phyloP scores from a whole-genome alignment of 2,797 vertebrate species.

The Rhyacichthys aspro region DNA sequence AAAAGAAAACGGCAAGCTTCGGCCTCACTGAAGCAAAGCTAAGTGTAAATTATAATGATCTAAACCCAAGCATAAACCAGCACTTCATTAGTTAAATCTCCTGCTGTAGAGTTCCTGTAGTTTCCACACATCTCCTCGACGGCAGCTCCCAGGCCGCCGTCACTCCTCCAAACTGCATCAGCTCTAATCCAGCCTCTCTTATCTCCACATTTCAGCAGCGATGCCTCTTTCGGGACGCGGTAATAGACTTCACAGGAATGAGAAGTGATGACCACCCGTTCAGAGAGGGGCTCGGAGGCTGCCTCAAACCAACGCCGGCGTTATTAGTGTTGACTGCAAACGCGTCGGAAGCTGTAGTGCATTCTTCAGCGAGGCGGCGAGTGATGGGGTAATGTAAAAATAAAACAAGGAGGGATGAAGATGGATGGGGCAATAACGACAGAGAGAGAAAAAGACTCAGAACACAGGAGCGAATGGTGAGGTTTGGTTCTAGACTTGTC shows the following conservation, averaged over 20 bases:
- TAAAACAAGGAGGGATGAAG: not conserved
- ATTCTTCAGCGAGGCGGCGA: not conserved
- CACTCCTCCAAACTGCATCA: not conserved
- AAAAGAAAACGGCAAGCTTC: not conserved
- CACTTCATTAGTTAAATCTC: not conserved
- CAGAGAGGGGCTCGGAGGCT: slow-evolving; percentile 12
- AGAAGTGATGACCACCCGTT: slow-evolving; percentile 44
- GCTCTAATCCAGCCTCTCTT: slow-evolving; percentile 27
- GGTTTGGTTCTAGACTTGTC: no score
- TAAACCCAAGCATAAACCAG: not conserved
- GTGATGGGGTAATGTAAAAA: slow-evolving; percentile 12
- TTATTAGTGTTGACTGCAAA: slow-evolving; percentile 31
- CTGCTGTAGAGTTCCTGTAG: not conserved
- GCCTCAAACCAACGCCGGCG: slow-evolving; percentile 27
- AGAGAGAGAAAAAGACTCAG: no score
- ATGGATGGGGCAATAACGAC: no score
- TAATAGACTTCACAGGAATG: slow-evolving; percentile 45
- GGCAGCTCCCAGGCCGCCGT: slow-evolving; percentile 10
- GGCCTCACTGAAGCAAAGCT: not conserved
- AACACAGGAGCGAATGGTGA: no score
- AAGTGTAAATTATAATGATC: not conserved
- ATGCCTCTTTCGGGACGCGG: slow-evolving; percentile 19
- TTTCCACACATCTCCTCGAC: no score
- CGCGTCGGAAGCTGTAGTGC: not conserved
- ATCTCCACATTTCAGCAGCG: slow-evolving; percentile 51